These are phyloP conservation scores for Scylla paramamosain DNA, from an alignment of 1,140 invertebrate species.

Conservation along the genomic window DNA sequence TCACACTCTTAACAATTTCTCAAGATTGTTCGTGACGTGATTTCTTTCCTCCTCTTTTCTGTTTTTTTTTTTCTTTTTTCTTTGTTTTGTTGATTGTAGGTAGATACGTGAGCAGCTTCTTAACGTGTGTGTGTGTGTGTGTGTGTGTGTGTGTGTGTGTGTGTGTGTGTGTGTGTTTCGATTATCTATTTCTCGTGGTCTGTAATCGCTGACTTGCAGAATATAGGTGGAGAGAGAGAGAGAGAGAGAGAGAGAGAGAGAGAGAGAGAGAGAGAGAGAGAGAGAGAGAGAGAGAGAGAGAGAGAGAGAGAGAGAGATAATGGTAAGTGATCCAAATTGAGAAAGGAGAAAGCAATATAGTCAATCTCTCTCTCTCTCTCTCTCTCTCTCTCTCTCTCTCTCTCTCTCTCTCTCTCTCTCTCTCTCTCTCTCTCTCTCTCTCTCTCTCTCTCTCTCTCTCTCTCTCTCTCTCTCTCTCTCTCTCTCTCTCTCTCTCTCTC, in stretches of 20 bases:
- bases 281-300: not conserved
- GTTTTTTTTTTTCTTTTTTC: no score
- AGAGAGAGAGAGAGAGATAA: constrained; percentile 12
- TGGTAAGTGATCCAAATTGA: not conserved
- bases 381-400: constrained; percentile 4
- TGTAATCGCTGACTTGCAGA: not conserved
- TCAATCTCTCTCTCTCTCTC: not conserved
- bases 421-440: not conserved
- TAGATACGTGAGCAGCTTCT: no score
- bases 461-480: not conserved
- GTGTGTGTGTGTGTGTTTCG: no score
- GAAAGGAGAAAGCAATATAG: not conserved
- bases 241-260: not conserved
- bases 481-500: not conserved
- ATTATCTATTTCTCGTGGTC: not conserved
- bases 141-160: no score
- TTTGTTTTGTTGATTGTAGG: no score
- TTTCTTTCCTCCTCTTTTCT: no score
- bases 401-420: not conserved
- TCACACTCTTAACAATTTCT: no score
- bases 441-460: not conserved
- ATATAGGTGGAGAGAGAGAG: not conserved
- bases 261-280: constrained; percentile 26
- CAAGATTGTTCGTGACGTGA: no score
- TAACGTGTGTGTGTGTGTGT: no score